phyloP scores from a whole-genome alignment of 1,140 invertebrate genomes.

The Ridgeia piscesae region DNA sequence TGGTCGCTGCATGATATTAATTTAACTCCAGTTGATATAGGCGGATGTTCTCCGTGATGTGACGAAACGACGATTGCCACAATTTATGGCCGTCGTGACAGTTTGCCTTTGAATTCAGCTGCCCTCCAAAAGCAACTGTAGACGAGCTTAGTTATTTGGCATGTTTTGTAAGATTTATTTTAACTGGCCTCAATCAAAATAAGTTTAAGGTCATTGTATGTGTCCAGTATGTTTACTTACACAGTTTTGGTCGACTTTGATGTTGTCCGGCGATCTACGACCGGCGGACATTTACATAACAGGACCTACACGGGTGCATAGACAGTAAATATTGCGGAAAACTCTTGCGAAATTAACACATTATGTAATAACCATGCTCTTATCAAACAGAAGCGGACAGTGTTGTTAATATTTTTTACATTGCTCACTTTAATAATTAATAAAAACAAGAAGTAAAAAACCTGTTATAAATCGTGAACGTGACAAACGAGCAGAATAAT shows the following conservation, averaged over 20 bases:
- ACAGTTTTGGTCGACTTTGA: background rate
- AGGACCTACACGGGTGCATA: background rate
- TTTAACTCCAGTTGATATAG: background rate
- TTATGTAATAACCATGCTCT: no score
- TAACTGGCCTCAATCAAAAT: background rate
- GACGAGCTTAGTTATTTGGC: background rate
- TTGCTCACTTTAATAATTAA: no score
- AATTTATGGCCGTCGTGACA: background rate
- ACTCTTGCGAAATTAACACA: background rate
- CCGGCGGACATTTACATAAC: background rate
- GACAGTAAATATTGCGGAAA: background rate
- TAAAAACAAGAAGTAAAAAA: no score
- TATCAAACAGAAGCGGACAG: no score
- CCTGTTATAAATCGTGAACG: background rate
- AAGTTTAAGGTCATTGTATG: background rate
- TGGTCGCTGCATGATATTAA: background rate
- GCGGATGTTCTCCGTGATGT: background rate
- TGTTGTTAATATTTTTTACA: no score
- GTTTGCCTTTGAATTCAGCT: background rate
- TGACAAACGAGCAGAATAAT: background rate
- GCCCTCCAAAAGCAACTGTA: background rate
- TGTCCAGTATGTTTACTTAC: background rate
- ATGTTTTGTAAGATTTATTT: background rate
- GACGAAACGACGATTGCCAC: background rate
- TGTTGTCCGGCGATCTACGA: background rate